A percentile compares a stretch with the other conserved stretches of the same genome.
These are phyloP conservation scores for Teleiodes luculella DNA, from an alignment of 2,888 invertebrate genomes.

Conservation along the genomic window DNA sequence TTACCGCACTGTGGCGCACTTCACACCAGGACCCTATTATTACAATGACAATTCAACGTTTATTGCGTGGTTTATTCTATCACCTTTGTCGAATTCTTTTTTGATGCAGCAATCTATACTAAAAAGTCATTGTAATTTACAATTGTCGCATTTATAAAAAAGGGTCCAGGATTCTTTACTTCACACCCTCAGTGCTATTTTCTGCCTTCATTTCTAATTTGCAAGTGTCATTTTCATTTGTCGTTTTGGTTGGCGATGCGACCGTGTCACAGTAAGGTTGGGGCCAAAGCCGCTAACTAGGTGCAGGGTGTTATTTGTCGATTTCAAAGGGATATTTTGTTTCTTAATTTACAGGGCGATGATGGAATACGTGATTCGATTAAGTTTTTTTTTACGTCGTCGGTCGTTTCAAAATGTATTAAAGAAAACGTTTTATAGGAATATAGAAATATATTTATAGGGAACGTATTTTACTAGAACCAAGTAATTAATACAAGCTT, in stretches of 20 bases:
- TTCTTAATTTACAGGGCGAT: constrained; percentile 69
- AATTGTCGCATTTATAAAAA: too few relatives aligned
- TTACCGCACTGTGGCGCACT: constrained; percentile 52
- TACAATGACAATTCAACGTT: too few relatives aligned
- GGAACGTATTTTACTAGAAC: too few relatives aligned
- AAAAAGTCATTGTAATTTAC: too few relatives aligned
- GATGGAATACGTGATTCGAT: constrained; percentile 72
- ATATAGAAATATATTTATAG: too few relatives aligned
- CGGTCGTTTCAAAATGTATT: too few relatives aligned
- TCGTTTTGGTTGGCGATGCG: constrained; percentile 23
- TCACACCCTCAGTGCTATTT: constrained; percentile 25
- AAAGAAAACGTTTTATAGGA: too few relatives aligned
- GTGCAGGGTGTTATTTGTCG: constrained; percentile 70
- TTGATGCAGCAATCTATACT: too few relatives aligned
- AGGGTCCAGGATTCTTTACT: constrained; percentile 28
- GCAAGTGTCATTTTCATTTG: constrained; percentile 27
- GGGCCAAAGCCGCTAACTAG: constrained; percentile 64
- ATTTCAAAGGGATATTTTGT: constrained; percentile 68
- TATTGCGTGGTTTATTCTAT: too few relatives aligned
- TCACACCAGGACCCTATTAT: constrained; percentile 20
- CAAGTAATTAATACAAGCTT: too few relatives aligned
- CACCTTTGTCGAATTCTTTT: too few relatives aligned
- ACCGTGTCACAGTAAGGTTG: constrained; percentile 37
- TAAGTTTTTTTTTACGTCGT: constrained; percentile 33
- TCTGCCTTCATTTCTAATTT: constrained; percentile 20